phyloP scores from a whole-genome alignment of 2,888 invertebrate species.

The Drosophila testacea region DNA sequence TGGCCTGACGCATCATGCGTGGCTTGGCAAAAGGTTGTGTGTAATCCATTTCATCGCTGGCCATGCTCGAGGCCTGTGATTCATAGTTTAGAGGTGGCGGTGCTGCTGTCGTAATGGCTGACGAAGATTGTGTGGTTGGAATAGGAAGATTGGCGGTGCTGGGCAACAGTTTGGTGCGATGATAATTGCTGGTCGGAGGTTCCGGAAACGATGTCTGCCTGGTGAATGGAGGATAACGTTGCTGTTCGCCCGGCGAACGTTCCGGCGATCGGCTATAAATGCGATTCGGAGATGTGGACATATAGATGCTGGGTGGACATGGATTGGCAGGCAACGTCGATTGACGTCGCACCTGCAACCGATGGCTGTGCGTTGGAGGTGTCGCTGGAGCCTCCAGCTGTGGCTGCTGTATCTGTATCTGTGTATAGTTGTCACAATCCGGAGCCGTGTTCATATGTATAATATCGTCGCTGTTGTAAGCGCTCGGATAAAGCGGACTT shows the following conservation, averaged over 20 bases:
- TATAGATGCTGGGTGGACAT: conserved; percentile 81
- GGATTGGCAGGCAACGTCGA: conserved; percentile 84
- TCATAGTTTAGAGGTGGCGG: conserved; percentile 66
- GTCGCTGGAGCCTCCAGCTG: conserved; percentile 58
- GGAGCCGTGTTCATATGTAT: conserved; percentile 73
- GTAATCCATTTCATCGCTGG: conserved; percentile 76
- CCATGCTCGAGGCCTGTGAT: conserved; percentile 65
- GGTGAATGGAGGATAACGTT: conserved; percentile 83
- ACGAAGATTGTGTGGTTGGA: conserved; percentile 30
- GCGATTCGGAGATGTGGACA: conserved; percentile 84
- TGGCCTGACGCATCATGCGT: conserved; percentile 83
- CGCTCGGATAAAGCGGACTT: conserved; percentile 80
- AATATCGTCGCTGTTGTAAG: conserved; percentile 81
- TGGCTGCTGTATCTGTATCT: conserved; percentile 58
- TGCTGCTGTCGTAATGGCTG: background rate
- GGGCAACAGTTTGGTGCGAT: conserved; percentile 81
- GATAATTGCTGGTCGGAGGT: conserved; percentile 65
- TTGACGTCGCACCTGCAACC: conserved; percentile 84
- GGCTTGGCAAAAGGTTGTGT: conserved; percentile 66
- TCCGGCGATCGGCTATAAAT: conserved; percentile 84
- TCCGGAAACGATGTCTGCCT: conserved; percentile 84
- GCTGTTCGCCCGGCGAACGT: conserved; percentile 81
- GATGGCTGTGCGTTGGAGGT: conserved; percentile 72
- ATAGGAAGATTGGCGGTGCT: conserved; percentile 76
- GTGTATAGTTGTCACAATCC: conserved; percentile 78